These are phyloP conservation scores for Gymnoscelis rufifasciata DNA, from an alignment of 2,888 invertebrate genomes.

Conservation along the genomic window DNA sequence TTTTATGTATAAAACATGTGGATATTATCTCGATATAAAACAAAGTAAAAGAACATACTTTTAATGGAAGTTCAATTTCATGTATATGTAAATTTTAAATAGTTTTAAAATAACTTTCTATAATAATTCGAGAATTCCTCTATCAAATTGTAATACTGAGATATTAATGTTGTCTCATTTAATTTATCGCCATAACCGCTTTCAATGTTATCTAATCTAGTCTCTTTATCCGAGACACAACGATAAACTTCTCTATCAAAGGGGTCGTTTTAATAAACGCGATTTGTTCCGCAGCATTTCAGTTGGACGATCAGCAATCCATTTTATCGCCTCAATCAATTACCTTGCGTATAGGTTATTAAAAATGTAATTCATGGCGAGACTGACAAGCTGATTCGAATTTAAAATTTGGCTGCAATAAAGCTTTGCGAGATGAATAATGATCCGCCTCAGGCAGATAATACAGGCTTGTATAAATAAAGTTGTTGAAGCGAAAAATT, in stretches of 20 bases:
- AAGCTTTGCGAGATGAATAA: slow-evolving; percentile 63
- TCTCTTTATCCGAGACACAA: slow-evolving; percentile 5
- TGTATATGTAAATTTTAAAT: too few species aligned
- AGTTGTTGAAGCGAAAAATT: slow-evolving; percentile 67
- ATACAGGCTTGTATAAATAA: slow-evolving; percentile 62
- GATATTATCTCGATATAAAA: too few species aligned
- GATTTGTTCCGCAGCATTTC: slow-evolving; percentile 45
- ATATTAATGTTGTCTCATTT: neutral
- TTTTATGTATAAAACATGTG: too few species aligned
- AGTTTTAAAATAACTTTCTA: too few species aligned
- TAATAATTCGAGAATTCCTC: neutral
- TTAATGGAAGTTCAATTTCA: too few species aligned
- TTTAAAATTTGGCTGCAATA: slow-evolving; percentile 48
- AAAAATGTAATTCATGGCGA: slow-evolving; percentile 57
- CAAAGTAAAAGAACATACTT: too few species aligned
- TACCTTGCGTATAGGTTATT: slow-evolving; percentile 55
- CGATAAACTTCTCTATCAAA: slow-evolving; percentile 18
- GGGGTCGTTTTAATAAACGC: slow-evolving; percentile 43
- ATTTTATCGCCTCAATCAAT: slow-evolving; percentile 69
- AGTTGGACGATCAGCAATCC: slow-evolving; percentile 42
- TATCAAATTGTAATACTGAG: too few species aligned
- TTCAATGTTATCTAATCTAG: neutral
- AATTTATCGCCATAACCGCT: neutral
- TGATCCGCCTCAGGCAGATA: slow-evolving; percentile 59
- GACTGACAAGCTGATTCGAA: slow-evolving; percentile 40